Evolutionary conservation across 2,888 invertebrate species (phyloP).

Genomic region (Magallana nippona): DNA sequence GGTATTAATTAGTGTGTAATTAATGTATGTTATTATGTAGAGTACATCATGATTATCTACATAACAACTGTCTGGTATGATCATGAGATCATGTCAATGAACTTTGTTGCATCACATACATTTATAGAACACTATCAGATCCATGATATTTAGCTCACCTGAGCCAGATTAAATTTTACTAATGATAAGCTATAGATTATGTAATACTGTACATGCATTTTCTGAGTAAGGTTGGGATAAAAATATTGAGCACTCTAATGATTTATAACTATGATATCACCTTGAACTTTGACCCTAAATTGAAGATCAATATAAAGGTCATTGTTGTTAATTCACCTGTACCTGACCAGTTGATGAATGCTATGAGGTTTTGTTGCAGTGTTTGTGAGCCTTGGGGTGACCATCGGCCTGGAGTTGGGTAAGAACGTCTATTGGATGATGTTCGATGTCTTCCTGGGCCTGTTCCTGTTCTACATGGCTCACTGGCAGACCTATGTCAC

Average conservation of each 20-base stretch:
- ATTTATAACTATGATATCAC: too few species aligned
- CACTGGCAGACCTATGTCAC: conserved; percentile 99
- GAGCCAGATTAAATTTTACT: neutral
- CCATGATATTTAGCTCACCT: neutral
- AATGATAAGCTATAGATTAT: too few species aligned
- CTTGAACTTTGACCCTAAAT: too few species aligned
- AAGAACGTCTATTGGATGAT: conserved; percentile 96
- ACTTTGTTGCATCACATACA: neutral
- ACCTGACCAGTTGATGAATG: conserved; percentile 64
- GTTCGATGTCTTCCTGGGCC: conserved; percentile 95
- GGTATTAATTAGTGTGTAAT: neutral
- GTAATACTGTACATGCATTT: too few species aligned
- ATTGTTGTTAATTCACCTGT: too few species aligned
- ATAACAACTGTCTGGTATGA: neutral
- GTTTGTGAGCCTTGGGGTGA: conserved; percentile 97
- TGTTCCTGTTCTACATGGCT: conserved; percentile 97
- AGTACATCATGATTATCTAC: neutral
- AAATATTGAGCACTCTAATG: too few species aligned
- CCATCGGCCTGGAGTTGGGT: conserved; percentile 95
- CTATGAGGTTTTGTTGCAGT: conserved; percentile 81
- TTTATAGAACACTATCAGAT: neutral
- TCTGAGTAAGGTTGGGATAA: too few species aligned
- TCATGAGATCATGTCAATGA: neutral
- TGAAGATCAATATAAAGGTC: too few species aligned
- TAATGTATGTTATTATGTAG: neutral